Evolutionary conservation across 1,140 invertebrate species (phyloP), one percentile per base, ranked within the genome.

Genomic region (Chymomyza costata): DNA sequence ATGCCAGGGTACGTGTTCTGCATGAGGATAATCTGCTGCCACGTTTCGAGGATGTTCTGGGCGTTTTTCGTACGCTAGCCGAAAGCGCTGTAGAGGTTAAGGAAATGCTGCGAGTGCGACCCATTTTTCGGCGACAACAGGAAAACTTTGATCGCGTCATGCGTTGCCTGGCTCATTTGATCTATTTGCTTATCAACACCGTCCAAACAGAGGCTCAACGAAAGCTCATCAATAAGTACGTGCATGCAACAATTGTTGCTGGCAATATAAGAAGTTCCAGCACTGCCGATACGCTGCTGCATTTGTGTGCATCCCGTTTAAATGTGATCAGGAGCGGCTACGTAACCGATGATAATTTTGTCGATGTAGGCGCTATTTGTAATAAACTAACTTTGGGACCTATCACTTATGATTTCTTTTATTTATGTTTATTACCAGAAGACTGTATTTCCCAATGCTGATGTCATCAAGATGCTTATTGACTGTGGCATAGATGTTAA

Each of bases 81-180:
- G 78, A 74, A 37, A 58, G 78, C 45, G 63, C 87, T 57, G 81
- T 81, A 60, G 89, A 90, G 63, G 89, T 89, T 19, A 88, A 89
- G 59, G 78, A 88, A 52, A 86, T 94, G 39, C 86, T 95, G 30
- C 86, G 86, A 53, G 87, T 92, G 44, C 88, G 89, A 53, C 94
- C 94, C 3, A 89, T 92, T 13, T 91, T 91, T 74, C 92, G 92
- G 67, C 87, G 90, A 53, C 94, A 96, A 76, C 90, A 92, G 61
- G 94, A 95, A 52, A 92, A 90, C 86, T 95, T 93, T 76, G 94
- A 96, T 82, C 90, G 91, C 47, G 92, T 92, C 14, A 86, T 95
- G 51, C 92, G 92, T 68, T 93, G 93, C 67, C 88, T 93, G 2
- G 93, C 93, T 0, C 93, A 95, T 86, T 87, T 95, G 28, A 90